Evolutionary conservation across 2,888 invertebrate genomes (phyloP).

Genomic region (Pollenia griseotomentosa): DNA sequence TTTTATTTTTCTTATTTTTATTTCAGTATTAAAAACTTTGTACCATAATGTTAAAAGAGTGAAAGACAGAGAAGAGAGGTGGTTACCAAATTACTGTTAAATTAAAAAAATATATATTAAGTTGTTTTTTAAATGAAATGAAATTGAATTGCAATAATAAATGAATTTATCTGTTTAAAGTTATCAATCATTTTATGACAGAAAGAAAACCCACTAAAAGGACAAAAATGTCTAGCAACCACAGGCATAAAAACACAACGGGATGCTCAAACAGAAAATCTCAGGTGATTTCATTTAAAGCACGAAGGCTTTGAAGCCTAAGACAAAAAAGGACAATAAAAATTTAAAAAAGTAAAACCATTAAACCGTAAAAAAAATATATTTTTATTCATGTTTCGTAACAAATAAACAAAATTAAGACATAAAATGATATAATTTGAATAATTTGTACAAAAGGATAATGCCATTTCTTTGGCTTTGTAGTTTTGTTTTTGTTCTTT

Average conservation of each 20-base stretch:
- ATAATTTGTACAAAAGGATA: slow-evolving; percentile 54
- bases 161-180: slow-evolving; percentile 57
- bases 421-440: slow-evolving; percentile 51
- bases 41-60: slow-evolving; percentile 11
- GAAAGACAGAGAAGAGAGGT: background rate
- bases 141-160: slow-evolving; percentile 48
- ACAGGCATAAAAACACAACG: background rate
- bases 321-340: background rate
- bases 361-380: slow-evolving; percentile 19
- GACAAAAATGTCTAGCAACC: background rate
- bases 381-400: background rate
- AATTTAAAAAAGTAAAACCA: slow-evolving; percentile 9
- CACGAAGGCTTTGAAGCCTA: background rate
- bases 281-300: background rate
- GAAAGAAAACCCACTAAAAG: slow-evolving; percentile 3
- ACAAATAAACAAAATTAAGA: slow-evolving; percentile 42
- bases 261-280: slow-evolving; percentile 34
- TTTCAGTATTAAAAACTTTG: background rate
- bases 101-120: slow-evolving; percentile 30
- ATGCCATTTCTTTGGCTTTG: background rate
- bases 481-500: background rate
- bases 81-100: slow-evolving; percentile 18
- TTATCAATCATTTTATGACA: slow-evolving; percentile 67
- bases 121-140: background rate
- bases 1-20: background rate